These are phyloP conservation scores for Phalacrocorax carbo DNA, from an alignment of 2,113 vertebrate genomes.

Conservation along the genomic window DNA sequence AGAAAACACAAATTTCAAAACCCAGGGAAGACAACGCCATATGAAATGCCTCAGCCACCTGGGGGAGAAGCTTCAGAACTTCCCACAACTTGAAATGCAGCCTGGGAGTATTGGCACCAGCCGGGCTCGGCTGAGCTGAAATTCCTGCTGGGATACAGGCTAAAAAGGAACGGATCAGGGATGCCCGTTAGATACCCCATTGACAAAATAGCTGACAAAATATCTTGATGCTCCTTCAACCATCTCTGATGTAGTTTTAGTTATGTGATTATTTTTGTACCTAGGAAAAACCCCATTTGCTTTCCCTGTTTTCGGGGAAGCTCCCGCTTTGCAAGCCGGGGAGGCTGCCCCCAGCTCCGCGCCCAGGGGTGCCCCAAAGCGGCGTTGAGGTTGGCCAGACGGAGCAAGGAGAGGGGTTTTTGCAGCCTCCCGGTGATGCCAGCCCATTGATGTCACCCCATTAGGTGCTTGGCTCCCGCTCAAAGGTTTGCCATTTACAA, in stretches of 20 bases:
- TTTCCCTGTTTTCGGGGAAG: fast-evolving
- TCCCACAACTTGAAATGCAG: background rate
- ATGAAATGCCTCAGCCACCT: background rate
- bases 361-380: fast-evolving
- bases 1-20: background rate
- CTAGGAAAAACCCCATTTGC: background rate
- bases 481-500: background rate
- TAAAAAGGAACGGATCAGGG: background rate
- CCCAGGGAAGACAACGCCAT: background rate
- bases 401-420: background rate
- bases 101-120: background rate
- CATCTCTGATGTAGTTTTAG: background rate
- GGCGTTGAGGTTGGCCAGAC: fast-evolving
- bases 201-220: background rate
- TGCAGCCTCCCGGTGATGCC: background rate
- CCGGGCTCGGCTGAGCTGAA: background rate
- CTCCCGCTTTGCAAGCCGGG: background rate
- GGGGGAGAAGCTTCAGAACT: background rate
- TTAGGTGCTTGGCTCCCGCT: fast-evolving
- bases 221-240: background rate
- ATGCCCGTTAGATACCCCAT: background rate
- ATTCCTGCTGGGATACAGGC: background rate
- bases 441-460: background rate
- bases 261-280: background rate
- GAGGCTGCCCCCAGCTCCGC: background rate